Base-by-base conservation (phyloP, 2,113 vertebrate genomes). In the Phaethornis superciliosus region DNA sequence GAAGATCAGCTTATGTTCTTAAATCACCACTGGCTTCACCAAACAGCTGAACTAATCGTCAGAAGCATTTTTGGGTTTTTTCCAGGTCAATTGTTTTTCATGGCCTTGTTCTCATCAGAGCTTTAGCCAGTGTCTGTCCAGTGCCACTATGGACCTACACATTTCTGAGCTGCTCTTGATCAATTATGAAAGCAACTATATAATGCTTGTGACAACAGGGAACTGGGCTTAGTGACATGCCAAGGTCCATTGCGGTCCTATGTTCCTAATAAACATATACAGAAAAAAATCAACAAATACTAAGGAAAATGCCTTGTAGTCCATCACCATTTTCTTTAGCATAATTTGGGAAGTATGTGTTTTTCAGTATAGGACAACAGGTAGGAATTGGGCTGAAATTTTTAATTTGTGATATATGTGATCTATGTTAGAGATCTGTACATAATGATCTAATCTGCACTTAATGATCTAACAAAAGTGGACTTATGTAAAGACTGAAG, bases 41-140 rank as follows among this genome's bases (percentile, higher is more conserved):
- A 15, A 52, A 54, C 10, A 83, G 65, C 9, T 76, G 64, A 52
- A n/a, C 11, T 69, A 21, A 18, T 72, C 0, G 7, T 59, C 28
- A 32, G 9, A 40, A 70, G 22, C 22, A 19, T 62, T 65, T 56
- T 46, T 0, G 0, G 3, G 3, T 4, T 11, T 46, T 46, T 30
- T 15, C 24, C 12, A 24, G 8, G 27, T 76, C 5, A 64, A 1
- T 7, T 56, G 24, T 19, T 82, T 67, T 64, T 69, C 35, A 26
- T 42, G 30, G 22, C 46, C 28, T 64, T 74, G 15, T 55, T 80
- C n/a, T 60, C 20, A 59, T 30, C 12, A 67, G 46, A 56, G 22
- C 14, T 83, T 56, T 55, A 52, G 40, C n/a, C 2, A 7, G 40
- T 85, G 12, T 52, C 54, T 78, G 21, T 56, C 64, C 7, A 5